Base-by-base conservation (phyloP, 2,888 invertebrate genomes). In the Drosophila mulleri region DNA sequence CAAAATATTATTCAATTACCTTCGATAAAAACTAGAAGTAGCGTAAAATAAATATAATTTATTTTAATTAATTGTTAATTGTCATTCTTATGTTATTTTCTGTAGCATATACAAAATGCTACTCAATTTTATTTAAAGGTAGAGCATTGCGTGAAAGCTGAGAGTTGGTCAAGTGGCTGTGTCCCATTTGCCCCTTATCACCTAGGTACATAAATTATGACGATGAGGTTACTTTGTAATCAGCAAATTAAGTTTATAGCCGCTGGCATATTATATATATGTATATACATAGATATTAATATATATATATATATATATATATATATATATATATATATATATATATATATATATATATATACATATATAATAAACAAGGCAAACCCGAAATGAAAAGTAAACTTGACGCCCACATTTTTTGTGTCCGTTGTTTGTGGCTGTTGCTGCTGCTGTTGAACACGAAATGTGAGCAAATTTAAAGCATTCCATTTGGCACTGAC, bases 191-290 rank as follows among this genome's bases (percentile, higher is more conserved):
- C 53, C 75, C 83, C 86, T 80, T 85, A 81, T 80, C 86, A 88
- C 83, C 84, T 79, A 65, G 72, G 63, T 67, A 62, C 75, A 88
- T 85, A 86, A 85, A 86, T 85, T 83, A 88, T 85, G 70, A 75
- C 78, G 62, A 75, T 76, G 82, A 75, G 82, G 82, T 73, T 83
- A 81, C 83, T 86, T 88, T 82, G 84, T 86, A 86, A 86, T 86
- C 86, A 86, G 83, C 74, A 88, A 86, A 86, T 86, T 86, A 88
- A 83, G 82, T 89, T 88, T 80, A 82, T 82, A 71, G 84, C 86
- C 82, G 69, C 64, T 41, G 70, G 89, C 84, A 59, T 68, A 64
- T 67, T 59, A 72, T 71, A 67, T 44, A 61, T 64, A 72, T 32
- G 7, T 9, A 32, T 32, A 2, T 32, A 32, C 9, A 9, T 9